Percentiles rank a stretch among this genome's conserved stretches.
These are phyloP conservation scores for Vanessa atalanta DNA, from an alignment of 1,140 invertebrate species.

Conservation along the genomic window DNA sequence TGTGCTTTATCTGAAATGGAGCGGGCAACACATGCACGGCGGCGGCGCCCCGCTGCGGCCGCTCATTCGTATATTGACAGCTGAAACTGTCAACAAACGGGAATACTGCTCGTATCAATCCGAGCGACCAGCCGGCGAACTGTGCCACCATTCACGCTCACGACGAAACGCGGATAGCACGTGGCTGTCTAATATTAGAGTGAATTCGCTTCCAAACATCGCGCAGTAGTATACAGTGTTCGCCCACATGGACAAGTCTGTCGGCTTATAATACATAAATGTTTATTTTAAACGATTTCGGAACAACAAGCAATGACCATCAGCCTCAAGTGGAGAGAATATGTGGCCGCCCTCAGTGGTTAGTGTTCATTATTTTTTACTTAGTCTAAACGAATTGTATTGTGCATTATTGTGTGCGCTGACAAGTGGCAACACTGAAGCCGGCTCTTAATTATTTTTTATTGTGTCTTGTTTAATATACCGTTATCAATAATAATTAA, in stretches of 20 bases:
- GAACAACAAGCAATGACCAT: conserved; percentile 62
- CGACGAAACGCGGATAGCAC: conserved; percentile 64
- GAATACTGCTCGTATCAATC: conserved; percentile 55
- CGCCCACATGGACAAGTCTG: conserved; percentile 53
- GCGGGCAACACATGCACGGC: conserved; percentile 29
- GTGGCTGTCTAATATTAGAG: conserved; percentile 70
- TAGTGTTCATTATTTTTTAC: conserved; percentile 57
- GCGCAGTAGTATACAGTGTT: conserved; percentile 42
- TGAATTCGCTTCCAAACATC: conserved; percentile 45
- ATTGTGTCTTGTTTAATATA: background rate
- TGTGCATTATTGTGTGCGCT: background rate
- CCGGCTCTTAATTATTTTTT: background rate
- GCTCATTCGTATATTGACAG: conserved; percentile 56
- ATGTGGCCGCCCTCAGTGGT: conserved; percentile 74
- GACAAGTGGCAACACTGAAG: conserved; percentile 21
- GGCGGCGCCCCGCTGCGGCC: conserved; percentile 26
- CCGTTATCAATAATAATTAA: background rate
- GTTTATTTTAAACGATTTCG: conserved; percentile 60
- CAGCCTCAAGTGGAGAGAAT: conserved; percentile 73
- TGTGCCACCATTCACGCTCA: conserved; percentile 62
- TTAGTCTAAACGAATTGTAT: conserved; percentile 16
- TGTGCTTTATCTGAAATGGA: conserved; percentile 25
- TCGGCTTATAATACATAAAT: conserved; percentile 63
- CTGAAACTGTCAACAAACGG: conserved; percentile 70
- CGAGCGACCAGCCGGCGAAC: conserved; percentile 36